These are phyloP conservation scores for Micrastur ruficollis DNA, from an alignment of 2,797 vertebrate species.

Conservation along the genomic window DNA sequence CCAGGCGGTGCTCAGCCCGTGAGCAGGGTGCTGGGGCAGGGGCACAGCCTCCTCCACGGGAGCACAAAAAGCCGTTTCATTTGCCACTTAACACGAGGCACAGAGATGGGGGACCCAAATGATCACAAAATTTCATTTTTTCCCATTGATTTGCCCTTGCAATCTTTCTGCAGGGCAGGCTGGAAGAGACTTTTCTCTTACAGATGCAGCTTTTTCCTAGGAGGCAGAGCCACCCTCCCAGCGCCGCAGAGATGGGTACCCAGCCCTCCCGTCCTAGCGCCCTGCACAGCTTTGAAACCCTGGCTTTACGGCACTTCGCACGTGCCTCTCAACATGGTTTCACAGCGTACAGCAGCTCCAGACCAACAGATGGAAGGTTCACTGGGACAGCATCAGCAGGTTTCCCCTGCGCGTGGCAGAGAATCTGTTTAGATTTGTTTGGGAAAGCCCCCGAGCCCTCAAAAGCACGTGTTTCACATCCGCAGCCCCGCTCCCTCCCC, in stretches of 20 bases:
- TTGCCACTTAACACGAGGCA: neutral
- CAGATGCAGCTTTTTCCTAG: neutral
- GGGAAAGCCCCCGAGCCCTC: neutral
- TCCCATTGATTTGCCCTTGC: neutral
- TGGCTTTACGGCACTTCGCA: neutral
- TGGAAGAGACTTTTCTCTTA: neutral
- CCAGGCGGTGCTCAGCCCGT: neutral
- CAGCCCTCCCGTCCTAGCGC: neutral
- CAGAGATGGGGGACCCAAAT: rapidly evolving
- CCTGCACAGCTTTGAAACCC: neutral
- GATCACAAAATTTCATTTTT: neutral
- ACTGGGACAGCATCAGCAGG: neutral
- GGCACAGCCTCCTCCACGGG: neutral
- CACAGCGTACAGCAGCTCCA: neutral
- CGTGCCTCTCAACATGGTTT: neutral
- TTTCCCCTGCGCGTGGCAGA: neutral
- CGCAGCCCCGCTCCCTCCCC: neutral
- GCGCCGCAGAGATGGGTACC: rapidly evolving
- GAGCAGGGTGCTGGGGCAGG: neutral
- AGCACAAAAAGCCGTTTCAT: neutral
- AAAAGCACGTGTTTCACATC: neutral
- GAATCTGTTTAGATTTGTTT: neutral
- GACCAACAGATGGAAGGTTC: neutral
- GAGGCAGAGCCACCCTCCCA: neutral
- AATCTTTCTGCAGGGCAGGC: neutral